Evolutionary conservation across 2,888 invertebrate species (phyloP), one percentile per base, ranked within the genome.

Genomic region (Acleris literana): DNA sequence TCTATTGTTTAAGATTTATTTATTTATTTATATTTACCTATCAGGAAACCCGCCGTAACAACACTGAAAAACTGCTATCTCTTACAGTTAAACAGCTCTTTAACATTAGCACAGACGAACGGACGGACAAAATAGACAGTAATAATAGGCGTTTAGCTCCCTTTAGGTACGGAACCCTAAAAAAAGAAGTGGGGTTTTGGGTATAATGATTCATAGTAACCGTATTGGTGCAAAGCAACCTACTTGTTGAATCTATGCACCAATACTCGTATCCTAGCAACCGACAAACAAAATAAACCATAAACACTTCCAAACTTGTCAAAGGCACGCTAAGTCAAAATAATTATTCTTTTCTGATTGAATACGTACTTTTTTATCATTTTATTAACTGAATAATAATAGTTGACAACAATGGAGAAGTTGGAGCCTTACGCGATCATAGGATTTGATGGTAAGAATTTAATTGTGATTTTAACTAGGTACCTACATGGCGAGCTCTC

Each of bases 391-490:
- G 68, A 64, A 53, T 57, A n/a, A 53, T 57, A n/a, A 17, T n/a
- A 46, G 7, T 46, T 17, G 16, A n/a, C 6, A 17, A 89, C 85
- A 74, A 93, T 95, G 1, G 90, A 93, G 77, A 94, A 93, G 76
- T 91, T 97, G 64, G 93, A 95, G 76, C 85, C 96, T 5, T 92
- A 94, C 63, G 95, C 95, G 53, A 95, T 97, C 68, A 96, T 97
- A 74, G 97, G 96, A 58, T 97, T 97, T 86, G 96, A 97, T 87
- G 97, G 97, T 96, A 84, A 86, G 85, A 56, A 13, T 63, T 46
- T 61, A 33, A 62, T 70, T 7, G n/a, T 46, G 13, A 4, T 39
- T 39, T 33, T 33, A 9, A 3, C 0, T 33, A 33, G 6, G 6
- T 25, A 25, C n/a, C n/a, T n/a, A n/a, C 6, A 7, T 25, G 25